Evolutionary conservation across 92 coral and sea anemone species (phyloP).

Genomic region (Anthopleura xanthogrammica): DNA sequence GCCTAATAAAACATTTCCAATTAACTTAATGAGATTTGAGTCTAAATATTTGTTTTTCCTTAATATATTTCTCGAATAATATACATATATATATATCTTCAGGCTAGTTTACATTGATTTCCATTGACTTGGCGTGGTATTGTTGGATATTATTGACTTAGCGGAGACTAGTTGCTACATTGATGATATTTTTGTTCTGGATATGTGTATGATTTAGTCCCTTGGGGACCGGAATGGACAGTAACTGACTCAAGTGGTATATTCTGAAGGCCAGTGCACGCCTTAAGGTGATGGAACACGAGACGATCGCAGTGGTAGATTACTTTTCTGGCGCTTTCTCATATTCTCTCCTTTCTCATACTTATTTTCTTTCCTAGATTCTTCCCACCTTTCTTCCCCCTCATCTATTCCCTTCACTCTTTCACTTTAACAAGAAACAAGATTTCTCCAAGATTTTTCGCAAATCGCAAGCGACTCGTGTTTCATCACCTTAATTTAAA

Average conservation of each 20-base stretch:
- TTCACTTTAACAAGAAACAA: too few species aligned
- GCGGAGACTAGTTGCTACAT: neutral
- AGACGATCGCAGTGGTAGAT: neutral
- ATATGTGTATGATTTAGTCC: neutral
- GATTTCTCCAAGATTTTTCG: too few species aligned
- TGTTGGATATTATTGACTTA: neutral
- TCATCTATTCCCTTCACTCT: too few species aligned
- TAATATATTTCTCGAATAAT: constrained; percentile 24
- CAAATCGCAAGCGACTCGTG: neutral
- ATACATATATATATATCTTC: constrained; percentile 15
- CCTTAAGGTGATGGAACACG: neutral
- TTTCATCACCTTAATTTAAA: neutral
- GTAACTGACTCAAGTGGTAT: neutral
- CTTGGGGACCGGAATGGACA: neutral
- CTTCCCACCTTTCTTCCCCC: too few species aligned
- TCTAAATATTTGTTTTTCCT: constrained; percentile 10
- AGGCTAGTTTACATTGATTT: constrained; percentile 30
- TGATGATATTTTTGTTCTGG: neutral
- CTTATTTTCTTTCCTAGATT: neutral
- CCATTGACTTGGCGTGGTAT: neutral
- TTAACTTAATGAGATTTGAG: constrained; percentile 2
- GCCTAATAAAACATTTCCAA: constrained; percentile 5
- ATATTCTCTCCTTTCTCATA: neutral
- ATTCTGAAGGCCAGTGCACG: neutral
- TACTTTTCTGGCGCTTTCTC: neutral